Conservation (phyloP, 1,140 invertebrate species). For the Laodelphax striatellus region DNA sequence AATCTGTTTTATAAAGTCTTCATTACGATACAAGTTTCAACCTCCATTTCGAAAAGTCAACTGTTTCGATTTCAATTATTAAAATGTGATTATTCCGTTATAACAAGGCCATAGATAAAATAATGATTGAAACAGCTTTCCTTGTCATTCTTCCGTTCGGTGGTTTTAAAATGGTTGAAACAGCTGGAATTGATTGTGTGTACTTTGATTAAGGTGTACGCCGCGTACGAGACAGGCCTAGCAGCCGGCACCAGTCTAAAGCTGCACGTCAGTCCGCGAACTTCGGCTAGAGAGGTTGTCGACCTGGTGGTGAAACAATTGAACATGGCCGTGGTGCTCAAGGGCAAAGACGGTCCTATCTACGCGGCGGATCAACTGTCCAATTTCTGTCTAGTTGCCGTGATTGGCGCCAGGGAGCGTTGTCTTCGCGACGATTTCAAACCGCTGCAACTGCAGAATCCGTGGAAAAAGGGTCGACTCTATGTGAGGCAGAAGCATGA, state of each 20-base stretch:
- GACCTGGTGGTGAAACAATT: conserved; percentile 87
- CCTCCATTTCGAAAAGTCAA: no score
- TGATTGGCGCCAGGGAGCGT: conserved; percentile 82
- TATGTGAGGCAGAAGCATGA: conserved; percentile 85
- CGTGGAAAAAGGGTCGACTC: conserved; percentile 85
- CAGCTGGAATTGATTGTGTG: no score
- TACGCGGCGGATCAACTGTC: conserved; percentile 66
- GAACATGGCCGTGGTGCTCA: conserved; percentile 81
- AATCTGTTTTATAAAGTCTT: no score
- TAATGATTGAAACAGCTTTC: no score
- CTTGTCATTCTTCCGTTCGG: no score
- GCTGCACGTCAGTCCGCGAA: conserved; percentile 79
- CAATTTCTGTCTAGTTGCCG: conserved; percentile 87
- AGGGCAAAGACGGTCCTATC: conserved; percentile 73
- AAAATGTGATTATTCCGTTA: no score
- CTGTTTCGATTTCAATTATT: no score
- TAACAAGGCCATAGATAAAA: no score
- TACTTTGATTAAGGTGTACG: conserved; percentile 54
- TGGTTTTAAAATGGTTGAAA: no score
- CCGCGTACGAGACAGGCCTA: conserved; percentile 88
- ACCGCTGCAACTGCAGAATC: conserved; percentile 82
- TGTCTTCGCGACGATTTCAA: conserved; percentile 88
- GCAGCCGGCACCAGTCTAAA: conserved; percentile 85
- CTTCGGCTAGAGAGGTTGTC: conserved; percentile 85
- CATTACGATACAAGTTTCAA: no score